Evolutionary conservation across 2,113 vertebrate species (phyloP).

Genomic region (Chaetodon trifascialis): DNA sequence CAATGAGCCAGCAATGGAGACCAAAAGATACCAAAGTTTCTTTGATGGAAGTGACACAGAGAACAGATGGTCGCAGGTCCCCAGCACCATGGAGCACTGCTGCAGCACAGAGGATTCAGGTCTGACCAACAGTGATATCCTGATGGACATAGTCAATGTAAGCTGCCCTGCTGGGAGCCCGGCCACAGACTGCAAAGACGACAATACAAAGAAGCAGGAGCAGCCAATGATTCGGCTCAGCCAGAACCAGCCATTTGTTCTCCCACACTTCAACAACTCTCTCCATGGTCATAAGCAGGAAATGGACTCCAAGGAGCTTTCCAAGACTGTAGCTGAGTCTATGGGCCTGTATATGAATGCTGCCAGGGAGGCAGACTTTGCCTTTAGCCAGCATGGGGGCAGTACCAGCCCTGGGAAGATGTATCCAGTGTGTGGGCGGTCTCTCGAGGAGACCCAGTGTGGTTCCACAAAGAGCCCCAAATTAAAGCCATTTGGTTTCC

Average conservation of each 20-base stretch:
- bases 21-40: constrained; percentile 97
- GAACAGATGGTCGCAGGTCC: constrained; percentile 92
- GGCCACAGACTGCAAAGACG: constrained; percentile 86
- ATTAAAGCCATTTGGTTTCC: constrained; percentile 84
- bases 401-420: constrained; percentile 89
- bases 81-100: constrained; percentile 87
- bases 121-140: constrained; percentile 86
- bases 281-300: constrained; percentile 85
- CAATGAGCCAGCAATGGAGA: constrained; percentile 93
- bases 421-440: constrained; percentile 88
- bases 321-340: constrained; percentile 95
- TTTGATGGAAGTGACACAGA: constrained; percentile 92
- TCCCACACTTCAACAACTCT: constrained; percentile 89
- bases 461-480: constrained; percentile 78
- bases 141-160: constrained; percentile 93
- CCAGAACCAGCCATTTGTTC: constrained; percentile 86
- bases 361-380: constrained; percentile 91
- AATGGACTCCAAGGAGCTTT: constrained; percentile 96
- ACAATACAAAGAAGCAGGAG: constrained; percentile 89
- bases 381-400: constrained; percentile 88
- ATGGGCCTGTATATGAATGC: constrained; percentile 99
- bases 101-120: constrained; percentile 85
- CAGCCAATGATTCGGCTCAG: constrained; percentile 87
- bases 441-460: constrained; percentile 82
- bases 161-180: constrained; percentile 85